Conservation (phyloP, 2,888 invertebrate genomes). For the Chydorus sphaericus region DNA sequence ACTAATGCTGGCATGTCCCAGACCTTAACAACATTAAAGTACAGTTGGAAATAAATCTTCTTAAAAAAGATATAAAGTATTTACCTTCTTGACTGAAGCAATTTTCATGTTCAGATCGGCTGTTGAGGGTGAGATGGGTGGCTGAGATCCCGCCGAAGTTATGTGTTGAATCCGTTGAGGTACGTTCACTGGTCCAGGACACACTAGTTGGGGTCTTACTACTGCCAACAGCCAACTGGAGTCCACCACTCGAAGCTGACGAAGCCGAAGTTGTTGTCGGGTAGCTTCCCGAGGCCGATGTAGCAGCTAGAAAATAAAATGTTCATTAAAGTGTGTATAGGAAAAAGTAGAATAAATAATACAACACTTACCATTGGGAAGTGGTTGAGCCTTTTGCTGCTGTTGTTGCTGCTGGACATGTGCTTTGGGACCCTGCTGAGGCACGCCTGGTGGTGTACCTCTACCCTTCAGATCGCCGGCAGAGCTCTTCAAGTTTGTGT, state of each 20-base stretch:
- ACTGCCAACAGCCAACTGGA: slow-evolving; percentile 48
- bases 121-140: slow-evolving; percentile 60
- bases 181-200: background rate
- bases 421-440: slow-evolving; percentile 35
- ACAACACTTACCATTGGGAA: too few relatives aligned
- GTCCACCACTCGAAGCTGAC: slow-evolving; percentile 22
- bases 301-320: too few relatives aligned
- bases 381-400: too few relatives aligned
- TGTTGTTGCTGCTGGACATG: slow-evolving; percentile 22
- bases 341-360: too few relatives aligned
- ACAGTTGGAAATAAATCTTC: background rate
- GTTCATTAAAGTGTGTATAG: too few relatives aligned
- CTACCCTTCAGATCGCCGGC: slow-evolving; percentile 18
- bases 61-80: slow-evolving; percentile 12
- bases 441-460: slow-evolving; percentile 27
- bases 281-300: slow-evolving; percentile 38
- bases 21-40: slow-evolving; percentile 31
- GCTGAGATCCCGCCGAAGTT: slow-evolving; percentile 39
- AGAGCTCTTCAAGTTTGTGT: slow-evolving; percentile 66
- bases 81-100: slow-evolving; percentile 72
- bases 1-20: slow-evolving; percentile 47
- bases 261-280: slow-evolving; percentile 25
- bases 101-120: slow-evolving; percentile 88
- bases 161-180: slow-evolving; percentile 14
- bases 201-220: background rate